Evolutionary conservation across 2,797 vertebrate species (phyloP).

Genomic region (Xerus rutilus): DNA sequence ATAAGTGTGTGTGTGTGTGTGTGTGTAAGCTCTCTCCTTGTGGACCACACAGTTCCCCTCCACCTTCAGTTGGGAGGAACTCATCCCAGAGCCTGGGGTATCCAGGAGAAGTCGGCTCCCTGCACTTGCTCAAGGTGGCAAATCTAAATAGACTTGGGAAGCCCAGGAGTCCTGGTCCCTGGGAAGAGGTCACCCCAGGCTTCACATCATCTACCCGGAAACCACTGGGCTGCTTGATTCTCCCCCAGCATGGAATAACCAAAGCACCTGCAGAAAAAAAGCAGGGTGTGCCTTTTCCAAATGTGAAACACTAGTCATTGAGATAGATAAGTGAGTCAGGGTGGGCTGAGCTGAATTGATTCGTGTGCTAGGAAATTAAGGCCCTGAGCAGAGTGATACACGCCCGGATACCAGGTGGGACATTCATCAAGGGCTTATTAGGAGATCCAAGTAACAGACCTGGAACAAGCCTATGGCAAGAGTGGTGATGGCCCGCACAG

Average conservation of each 20-base stretch:
- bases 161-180: rapidly evolving
- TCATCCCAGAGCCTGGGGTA: neutral
- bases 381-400: conserved; percentile 26
- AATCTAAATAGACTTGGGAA: neutral
- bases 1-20: too few relatives aligned
- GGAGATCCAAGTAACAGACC: conserved; percentile 69
- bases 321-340: conserved; percentile 72
- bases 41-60: rapidly evolving
- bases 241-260: conserved; percentile 10
- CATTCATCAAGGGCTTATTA: conserved; percentile 85
- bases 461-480: conserved; percentile 52
- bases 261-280: conserved; percentile 63
- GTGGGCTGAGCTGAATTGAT: conserved; percentile 81
- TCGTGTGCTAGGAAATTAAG: conserved; percentile 78
- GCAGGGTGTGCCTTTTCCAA: conserved; percentile 45
- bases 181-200: neutral
- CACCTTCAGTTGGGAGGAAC: rapidly evolving
- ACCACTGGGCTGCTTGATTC: neutral
- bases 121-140: rapidly evolving
- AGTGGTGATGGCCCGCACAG: conserved; percentile 34
- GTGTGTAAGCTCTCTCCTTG: too few relatives aligned
- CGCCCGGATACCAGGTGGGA: conserved; percentile 58
- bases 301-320: conserved; percentile 67
- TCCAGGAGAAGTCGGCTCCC: neutral
- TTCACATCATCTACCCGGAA: neutral